These are phyloP conservation scores for Tyrophagus putrescentiae DNA, from an alignment of 1,140 invertebrate genomes.

Conservation along the genomic window DNA sequence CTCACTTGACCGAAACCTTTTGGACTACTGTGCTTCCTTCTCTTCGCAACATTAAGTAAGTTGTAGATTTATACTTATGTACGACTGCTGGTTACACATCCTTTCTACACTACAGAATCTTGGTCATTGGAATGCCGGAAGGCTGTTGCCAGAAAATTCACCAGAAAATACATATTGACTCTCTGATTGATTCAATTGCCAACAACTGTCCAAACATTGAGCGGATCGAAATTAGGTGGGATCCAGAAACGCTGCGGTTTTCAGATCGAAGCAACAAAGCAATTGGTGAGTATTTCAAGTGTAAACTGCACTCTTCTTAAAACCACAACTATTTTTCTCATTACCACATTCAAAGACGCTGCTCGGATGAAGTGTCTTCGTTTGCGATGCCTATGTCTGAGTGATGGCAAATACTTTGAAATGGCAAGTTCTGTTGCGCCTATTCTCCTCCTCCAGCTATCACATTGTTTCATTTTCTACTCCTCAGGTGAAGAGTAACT, in stretches of 20 bases:
- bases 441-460: neutral
- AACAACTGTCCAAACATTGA: constrained; percentile 76
- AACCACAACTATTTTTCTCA: neutral
- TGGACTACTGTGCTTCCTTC: constrained; percentile 82
- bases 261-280: constrained; percentile 94
- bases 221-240: constrained; percentile 88
- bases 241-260: constrained; percentile 91
- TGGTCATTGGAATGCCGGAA: constrained; percentile 92
- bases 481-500: constrained; percentile 72
- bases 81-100: constrained; percentile 5
- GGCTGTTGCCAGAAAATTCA: constrained; percentile 87
- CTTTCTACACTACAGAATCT: constrained; percentile 48
- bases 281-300: constrained; percentile 18
- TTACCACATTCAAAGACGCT: constrained; percentile 46
- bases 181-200: constrained; percentile 92
- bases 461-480: neutral
- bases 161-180: constrained; percentile 62
- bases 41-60: constrained; percentile 72
- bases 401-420: constrained; percentile 97
- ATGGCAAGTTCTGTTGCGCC: constrained; percentile 40
- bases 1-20: constrained; percentile 90
- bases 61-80: constrained; percentile 12
- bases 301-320: neutral
- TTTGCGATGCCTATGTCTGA: constrained; percentile 63
- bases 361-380: constrained; percentile 73